phyloP scores from a whole-genome alignment of 2,797 vertebrate genomes.

The Sebastes nivosus region DNA sequence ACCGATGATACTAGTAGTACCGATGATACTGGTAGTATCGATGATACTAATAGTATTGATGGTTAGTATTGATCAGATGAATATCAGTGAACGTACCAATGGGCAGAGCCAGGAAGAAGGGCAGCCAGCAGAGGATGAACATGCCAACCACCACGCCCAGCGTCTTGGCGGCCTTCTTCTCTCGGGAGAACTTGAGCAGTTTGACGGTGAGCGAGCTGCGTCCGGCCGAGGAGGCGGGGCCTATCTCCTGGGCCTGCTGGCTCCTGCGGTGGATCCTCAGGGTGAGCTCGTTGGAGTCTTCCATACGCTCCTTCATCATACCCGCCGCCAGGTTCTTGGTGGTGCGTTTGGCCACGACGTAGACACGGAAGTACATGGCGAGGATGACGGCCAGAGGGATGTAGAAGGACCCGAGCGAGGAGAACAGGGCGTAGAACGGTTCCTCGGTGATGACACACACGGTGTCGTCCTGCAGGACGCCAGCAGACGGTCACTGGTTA shows the following conservation, averaged over 20 bases:
- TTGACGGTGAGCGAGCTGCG: slow-evolving; percentile 90
- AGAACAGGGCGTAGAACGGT: slow-evolving; percentile 94
- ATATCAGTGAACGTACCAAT: slow-evolving; percentile 82
- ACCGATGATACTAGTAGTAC: too few species aligned
- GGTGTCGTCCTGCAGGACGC: slow-evolving; percentile 82
- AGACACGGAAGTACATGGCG: slow-evolving; percentile 94
- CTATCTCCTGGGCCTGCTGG: slow-evolving; percentile 84
- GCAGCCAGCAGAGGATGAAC: slow-evolving; percentile 97
- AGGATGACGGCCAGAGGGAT: slow-evolving; percentile 93
- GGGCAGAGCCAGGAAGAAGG: slow-evolving; percentile 94
- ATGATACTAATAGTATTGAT: too few species aligned
- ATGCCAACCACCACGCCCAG: slow-evolving; percentile 96
- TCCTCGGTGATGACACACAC: slow-evolving; percentile 92
- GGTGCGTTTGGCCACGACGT: slow-evolving; percentile 94
- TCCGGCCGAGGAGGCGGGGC: slow-evolving; percentile 51
- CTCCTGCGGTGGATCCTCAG: slow-evolving; percentile 92
- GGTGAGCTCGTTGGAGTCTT: slow-evolving; percentile 91
- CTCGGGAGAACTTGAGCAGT: slow-evolving; percentile 93
- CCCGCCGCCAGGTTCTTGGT: slow-evolving; percentile 95
- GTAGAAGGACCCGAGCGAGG: slow-evolving; percentile 94
- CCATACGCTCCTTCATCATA: slow-evolving; percentile 89
- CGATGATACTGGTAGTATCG: too few species aligned
- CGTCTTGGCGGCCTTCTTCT: slow-evolving; percentile 98
- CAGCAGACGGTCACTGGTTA: too few species aligned
- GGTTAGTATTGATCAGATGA: too few species aligned